Conservation (phyloP, 2,797 vertebrate genomes). For the Basileuterus tristriatus region DNA sequence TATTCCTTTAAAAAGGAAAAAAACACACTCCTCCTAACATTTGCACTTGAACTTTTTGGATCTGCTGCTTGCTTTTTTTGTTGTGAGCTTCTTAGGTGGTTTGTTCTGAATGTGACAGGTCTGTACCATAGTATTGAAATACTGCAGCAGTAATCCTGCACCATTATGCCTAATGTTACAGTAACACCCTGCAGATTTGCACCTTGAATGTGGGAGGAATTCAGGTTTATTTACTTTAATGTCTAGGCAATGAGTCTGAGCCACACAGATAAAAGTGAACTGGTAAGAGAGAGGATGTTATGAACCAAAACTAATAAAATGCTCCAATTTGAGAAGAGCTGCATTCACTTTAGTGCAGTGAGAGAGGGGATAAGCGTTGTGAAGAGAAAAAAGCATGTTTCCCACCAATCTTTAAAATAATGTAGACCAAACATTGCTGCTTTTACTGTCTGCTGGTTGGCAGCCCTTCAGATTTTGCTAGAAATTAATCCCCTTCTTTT, state of each 20-base stretch:
- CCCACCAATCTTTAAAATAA: not conserved
- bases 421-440: not conserved
- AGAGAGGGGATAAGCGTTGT: not conserved
- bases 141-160: conserved; percentile 57
- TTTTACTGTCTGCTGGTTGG: not conserved
- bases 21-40: not conserved
- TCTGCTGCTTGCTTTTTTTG: not conserved
- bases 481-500: not conserved
- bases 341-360: not conserved
- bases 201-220: conserved; percentile 5
- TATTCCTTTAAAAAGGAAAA: conserved; percentile 7
- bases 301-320: not conserved
- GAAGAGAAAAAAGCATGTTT: not conserved
- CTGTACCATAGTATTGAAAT: conserved; percentile 47
- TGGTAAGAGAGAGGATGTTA: not conserved
- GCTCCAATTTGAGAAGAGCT: not conserved
- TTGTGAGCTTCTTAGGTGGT: not conserved
- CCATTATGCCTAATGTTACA: conserved; percentile 24
- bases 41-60: not conserved
- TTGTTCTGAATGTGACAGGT: conserved; percentile 35
- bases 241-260: conserved; percentile 22
- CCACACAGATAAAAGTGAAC: conserved; percentile 27
- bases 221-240: conserved; percentile 51
- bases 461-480: not conserved
- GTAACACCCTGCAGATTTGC: conserved; percentile 32